Conservation (phyloP, 1,140 invertebrate species). For the Ericerus pela region DNA sequence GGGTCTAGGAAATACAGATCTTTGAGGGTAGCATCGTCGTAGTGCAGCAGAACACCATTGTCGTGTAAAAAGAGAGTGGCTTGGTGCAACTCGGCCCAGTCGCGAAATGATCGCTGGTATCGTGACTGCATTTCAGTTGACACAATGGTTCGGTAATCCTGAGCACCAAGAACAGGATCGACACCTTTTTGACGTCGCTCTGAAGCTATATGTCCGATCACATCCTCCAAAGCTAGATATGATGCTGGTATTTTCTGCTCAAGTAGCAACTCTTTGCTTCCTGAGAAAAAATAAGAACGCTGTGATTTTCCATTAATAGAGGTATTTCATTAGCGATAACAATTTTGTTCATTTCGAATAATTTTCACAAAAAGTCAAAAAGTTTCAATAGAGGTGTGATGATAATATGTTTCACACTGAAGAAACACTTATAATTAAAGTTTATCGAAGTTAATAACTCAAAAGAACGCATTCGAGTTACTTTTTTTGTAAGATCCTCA, state of each 20-base stretch:
- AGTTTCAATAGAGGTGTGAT: no score
- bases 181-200: constrained; percentile 46
- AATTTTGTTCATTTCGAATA: neutral
- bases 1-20: constrained; percentile 92
- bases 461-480: no score
- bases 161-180: constrained; percentile 79
- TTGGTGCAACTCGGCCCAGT: constrained; percentile 80
- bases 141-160: constrained; percentile 62
- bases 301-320: neutral
- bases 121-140: constrained; percentile 50
- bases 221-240: constrained; percentile 86
- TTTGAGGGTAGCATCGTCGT: constrained; percentile 88
- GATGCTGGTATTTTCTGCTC: constrained; percentile 92
- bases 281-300: constrained; percentile 31
- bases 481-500: no score
- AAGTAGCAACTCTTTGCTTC: constrained; percentile 75
- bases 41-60: constrained; percentile 95
- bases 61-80: constrained; percentile 94
- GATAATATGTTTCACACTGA: no score
- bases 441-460: no score
- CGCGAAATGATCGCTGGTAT: constrained; percentile 42
- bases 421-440: no score
- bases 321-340: neutral
- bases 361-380: neutral
- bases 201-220: constrained; percentile 60